phyloP scores from a whole-genome alignment of 2,888 invertebrate genomes.

The Saturnia japonica region DNA sequence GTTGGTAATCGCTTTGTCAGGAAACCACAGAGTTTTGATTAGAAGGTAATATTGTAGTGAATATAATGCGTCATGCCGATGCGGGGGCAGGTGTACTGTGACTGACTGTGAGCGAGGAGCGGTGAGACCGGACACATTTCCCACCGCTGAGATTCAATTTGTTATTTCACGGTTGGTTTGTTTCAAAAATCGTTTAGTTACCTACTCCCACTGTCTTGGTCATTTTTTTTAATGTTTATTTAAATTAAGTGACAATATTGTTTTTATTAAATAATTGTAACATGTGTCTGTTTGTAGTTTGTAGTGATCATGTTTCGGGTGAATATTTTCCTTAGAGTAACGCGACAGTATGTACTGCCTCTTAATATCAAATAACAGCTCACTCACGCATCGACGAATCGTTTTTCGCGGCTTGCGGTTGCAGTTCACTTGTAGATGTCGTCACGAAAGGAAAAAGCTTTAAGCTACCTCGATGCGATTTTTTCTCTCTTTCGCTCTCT shows the following conservation, averaged over 20 bases:
- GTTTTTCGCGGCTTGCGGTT: too few relatives aligned
- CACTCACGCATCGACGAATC: too few relatives aligned
- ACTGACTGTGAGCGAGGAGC: too few relatives aligned
- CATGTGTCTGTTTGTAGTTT: too few relatives aligned
- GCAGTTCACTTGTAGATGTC: too few relatives aligned
- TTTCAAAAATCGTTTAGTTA: neutral
- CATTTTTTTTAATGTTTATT: neutral
- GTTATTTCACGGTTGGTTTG: slow-evolving; percentile 12
- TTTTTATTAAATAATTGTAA: neutral
- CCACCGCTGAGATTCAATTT: slow-evolving; percentile 2
- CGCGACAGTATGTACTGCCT: too few relatives aligned
- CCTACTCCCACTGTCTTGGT: neutral
- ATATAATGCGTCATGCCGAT: neutral
- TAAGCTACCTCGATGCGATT: too few relatives aligned
- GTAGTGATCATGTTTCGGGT: too few relatives aligned
- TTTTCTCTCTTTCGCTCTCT: too few relatives aligned
- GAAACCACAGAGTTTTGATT: neutral
- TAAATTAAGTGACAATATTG: neutral
- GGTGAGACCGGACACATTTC: neutral
- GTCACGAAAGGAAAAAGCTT: too few relatives aligned
- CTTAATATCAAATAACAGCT: too few relatives aligned
- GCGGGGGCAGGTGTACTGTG: neutral
- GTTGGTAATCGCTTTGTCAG: neutral
- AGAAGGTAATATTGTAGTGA: neutral
- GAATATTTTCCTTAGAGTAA: too few relatives aligned